Percentiles rank a stretch among this genome's conserved stretches.
Evolutionary conservation across 1,140 invertebrate species (phyloP).

Genomic region (Dermatophagoides farinae): DNA sequence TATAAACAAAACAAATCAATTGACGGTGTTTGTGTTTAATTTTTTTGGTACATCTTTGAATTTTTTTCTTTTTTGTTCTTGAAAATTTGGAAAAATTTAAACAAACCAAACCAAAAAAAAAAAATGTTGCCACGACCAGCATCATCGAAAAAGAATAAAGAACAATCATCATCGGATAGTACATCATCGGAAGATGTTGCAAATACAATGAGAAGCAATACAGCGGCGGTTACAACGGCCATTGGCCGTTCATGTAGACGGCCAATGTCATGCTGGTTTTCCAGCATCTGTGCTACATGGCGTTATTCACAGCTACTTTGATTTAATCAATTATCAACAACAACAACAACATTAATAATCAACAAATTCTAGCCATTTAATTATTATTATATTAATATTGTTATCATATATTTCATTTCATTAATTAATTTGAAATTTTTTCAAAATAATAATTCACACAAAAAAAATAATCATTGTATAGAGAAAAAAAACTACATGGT

Average conservation of each 20-base stretch:
- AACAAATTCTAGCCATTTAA: background rate
- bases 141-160: background rate
- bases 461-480: too few relatives aligned
- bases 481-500: too few relatives aligned
- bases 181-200: background rate
- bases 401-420: background rate
- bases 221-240: background rate
- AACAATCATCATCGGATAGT: background rate
- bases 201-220: background rate
- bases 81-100: too few relatives aligned
- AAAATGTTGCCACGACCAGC: constrained; percentile 3
- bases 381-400: background rate
- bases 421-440: too few relatives aligned
- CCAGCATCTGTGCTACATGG: background rate
- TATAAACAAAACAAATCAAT: background rate
- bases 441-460: too few relatives aligned
- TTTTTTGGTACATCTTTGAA: background rate
- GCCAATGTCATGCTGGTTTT: background rate
- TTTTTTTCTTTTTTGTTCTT: background rate
- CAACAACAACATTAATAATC: background rate
- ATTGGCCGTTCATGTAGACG: background rate
- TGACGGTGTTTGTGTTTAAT: background rate
- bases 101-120: too few relatives aligned
- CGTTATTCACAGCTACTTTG: background rate
- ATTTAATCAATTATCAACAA: background rate